Evolutionary conservation across 2,888 invertebrate species (phyloP).

Genomic region (Brachypalpus laphriformis): DNA sequence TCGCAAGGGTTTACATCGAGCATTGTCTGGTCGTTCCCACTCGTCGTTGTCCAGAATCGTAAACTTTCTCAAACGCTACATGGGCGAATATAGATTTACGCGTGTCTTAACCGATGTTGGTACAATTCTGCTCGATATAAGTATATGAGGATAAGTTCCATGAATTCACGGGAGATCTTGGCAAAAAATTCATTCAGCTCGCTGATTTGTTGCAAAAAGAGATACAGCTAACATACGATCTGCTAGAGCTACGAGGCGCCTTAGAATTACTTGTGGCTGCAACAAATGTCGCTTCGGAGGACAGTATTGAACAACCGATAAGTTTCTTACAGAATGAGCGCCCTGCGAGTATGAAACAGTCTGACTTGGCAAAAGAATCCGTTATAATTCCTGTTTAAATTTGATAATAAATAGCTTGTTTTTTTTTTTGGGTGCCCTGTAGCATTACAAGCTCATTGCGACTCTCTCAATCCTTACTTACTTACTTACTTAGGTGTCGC

Average conservation of each 20-base stretch:
- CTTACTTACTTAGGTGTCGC: too few relatives aligned
- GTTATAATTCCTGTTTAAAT: slow-evolving; percentile 76
- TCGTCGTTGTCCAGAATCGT: slow-evolving; percentile 87
- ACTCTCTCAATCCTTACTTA: too few relatives aligned
- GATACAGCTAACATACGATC: slow-evolving; percentile 86
- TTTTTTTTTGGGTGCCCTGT: too few relatives aligned
- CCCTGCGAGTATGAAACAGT: slow-evolving; percentile 77
- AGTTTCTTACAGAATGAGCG: slow-evolving; percentile 74
- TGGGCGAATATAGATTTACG: slow-evolving; percentile 90
- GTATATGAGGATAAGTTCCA: slow-evolving; percentile 88
- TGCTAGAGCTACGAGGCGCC: slow-evolving; percentile 88
- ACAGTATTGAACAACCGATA: slow-evolving; percentile 56
- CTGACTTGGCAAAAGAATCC: slow-evolving; percentile 78
- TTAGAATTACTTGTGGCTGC: slow-evolving; percentile 87
- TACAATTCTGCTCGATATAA: slow-evolving; percentile 89
- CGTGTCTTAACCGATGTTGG: slow-evolving; percentile 89
- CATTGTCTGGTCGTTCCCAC: slow-evolving; percentile 89
- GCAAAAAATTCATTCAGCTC: slow-evolving; percentile 86
- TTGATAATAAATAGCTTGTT: not conserved
- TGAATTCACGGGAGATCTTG: slow-evolving; percentile 86
- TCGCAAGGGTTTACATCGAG: slow-evolving; percentile 89
- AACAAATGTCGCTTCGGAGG: slow-evolving; percentile 83
- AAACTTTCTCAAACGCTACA: slow-evolving; percentile 89
- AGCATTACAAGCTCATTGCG: too few relatives aligned
- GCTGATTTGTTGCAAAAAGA: slow-evolving; percentile 87